These are phyloP conservation scores for Chlorocebus sabaeus DNA, from an alignment of 2,113 vertebrate species.

Conservation along the genomic window DNA sequence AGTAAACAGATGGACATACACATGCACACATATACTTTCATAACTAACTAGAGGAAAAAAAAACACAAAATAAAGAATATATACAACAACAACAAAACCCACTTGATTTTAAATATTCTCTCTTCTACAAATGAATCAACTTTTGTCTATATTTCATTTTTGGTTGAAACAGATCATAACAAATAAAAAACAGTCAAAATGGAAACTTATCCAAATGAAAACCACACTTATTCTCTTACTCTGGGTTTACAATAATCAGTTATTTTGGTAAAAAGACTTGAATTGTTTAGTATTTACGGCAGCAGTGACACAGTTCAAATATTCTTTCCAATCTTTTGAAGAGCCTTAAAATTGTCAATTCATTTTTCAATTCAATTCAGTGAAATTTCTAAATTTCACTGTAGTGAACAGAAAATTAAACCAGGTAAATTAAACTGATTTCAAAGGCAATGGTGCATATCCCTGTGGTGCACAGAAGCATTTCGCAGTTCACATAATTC, in stretches of 20 bases:
- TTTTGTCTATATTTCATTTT: neutral
- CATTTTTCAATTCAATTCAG: neutral
- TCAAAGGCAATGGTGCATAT: neutral
- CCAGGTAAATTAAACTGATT: neutral
- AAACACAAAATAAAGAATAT: neutral
- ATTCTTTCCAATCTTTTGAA: neutral
- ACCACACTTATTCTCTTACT: neutral
- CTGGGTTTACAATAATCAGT: neutral
- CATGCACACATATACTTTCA: neutral
- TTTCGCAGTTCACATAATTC: neutral
- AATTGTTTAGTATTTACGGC: neutral
- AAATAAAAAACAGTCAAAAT: neutral
- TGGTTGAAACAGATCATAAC: neutral
- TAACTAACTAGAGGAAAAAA: neutral
- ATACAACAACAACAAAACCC: neutral
- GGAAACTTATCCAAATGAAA: neutral
- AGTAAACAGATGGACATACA: neutral
- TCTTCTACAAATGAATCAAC: neutral
- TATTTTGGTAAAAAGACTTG: slow-evolving; percentile 6
- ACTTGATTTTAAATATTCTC: slow-evolving; percentile 8
- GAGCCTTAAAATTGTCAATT: neutral
- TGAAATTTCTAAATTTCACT: neutral
- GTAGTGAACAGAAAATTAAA: neutral
- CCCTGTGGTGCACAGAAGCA: neutral
- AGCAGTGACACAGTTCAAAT: neutral